Base-by-base conservation (phyloP, 2,888 invertebrate species). In the Sarcophaga rosellei region DNA sequence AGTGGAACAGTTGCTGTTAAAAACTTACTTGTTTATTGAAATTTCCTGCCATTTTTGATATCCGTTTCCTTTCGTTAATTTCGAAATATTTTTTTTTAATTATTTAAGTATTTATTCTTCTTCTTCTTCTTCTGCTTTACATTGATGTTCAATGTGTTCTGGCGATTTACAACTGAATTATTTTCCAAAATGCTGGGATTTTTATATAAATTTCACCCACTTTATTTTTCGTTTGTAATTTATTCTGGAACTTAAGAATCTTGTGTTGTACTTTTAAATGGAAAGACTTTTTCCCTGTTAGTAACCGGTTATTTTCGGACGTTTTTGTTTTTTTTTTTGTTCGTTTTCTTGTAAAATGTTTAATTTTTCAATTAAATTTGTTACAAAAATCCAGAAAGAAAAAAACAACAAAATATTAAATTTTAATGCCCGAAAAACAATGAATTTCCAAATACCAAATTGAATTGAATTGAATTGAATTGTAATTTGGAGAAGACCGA, bases 141-240 rank as follows among this genome's bases (percentile, higher is more conserved):
- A 53, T 73, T 59, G 45, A 59, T 35, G 10, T 59, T 69, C 53
- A 63, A 25, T 57, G 53, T 62, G 61, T 17, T 47, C 15, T 70
- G 44, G 10, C 23, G 65, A 15, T 61, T 68, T 20, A 62, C 12
- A 77, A 77, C 68, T 85, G 73, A 85, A 45, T 59, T 12, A 35
- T 68, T 17, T 53, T 62, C 59, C 59, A 21, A 21, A 77, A 59
- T 25, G 62, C 61, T 15, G 12, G n/a, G 59, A 65, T 65, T 84
- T 84, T 79, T 84, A 84, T 84, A 84, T 59, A 10, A 79, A 75
- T 59, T 74, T 79, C 21, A 74, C 17, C 44, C 78, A 78, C 35
- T 69, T 74, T n/a, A n/a, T 15, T 20, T 57, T 57, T 35, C 15
- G 15, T 23, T 10, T 25, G 3, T 59, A 74, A 73, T 70, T 53